phyloP scores from a whole-genome alignment of 2,113 vertebrate genomes.

The Cervus canadensis region DNA sequence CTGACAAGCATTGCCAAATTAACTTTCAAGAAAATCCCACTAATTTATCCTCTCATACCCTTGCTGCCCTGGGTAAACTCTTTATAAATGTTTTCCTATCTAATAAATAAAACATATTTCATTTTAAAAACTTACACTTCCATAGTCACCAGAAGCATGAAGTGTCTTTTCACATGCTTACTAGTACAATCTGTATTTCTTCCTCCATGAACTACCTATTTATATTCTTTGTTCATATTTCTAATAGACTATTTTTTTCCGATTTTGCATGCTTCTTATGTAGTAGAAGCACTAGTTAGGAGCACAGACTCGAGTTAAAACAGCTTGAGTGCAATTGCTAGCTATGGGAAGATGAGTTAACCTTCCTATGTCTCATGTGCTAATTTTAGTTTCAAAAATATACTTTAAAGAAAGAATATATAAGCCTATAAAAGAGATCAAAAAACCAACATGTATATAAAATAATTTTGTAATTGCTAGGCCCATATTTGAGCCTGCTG shows the following conservation, averaged over 20 bases:
- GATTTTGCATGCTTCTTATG: background rate
- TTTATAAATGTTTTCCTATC: background rate
- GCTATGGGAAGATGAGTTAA: background rate
- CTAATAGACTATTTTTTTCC: background rate
- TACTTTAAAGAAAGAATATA: background rate
- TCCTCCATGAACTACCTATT: background rate
- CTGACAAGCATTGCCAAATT: background rate
- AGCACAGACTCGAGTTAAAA: background rate
- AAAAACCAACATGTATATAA: background rate
- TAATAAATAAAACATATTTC: background rate
- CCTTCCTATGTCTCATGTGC: background rate
- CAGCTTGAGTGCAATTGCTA: background rate
- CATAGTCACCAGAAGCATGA: background rate
- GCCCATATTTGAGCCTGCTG: background rate
- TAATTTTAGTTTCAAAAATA: background rate
- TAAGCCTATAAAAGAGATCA: background rate
- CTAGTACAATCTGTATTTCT: background rate
- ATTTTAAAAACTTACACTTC: background rate
- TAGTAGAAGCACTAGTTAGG: background rate
- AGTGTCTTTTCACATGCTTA: background rate
- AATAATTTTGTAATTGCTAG: background rate
- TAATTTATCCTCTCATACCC: background rate
- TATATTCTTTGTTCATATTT: background rate
- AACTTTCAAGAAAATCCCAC: background rate
- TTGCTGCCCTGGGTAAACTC: background rate